These are phyloP conservation scores for Neolamprologus brichardi DNA, from an alignment of 2,113 vertebrate species.

Conservation along the genomic window DNA sequence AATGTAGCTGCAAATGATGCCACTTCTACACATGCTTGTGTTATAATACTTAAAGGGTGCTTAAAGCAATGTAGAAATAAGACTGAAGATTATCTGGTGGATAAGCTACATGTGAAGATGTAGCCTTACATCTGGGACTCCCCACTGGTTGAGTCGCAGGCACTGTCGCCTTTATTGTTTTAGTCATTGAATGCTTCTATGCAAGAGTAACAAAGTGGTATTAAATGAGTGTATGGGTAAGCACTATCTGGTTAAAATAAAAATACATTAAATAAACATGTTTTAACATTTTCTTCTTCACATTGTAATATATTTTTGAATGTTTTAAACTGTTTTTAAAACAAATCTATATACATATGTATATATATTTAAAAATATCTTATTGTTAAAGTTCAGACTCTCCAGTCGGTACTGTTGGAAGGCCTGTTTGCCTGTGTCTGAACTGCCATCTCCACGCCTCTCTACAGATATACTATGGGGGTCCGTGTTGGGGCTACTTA, in stretches of 20 bases:
- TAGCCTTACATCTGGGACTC: not conserved
- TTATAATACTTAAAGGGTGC: not conserved
- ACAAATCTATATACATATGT: not conserved
- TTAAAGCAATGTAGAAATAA: not conserved
- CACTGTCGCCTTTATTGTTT: not conserved
- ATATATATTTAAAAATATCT: not conserved
- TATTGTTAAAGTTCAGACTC: not conserved
- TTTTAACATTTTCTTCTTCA: not conserved
- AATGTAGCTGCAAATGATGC: not conserved
- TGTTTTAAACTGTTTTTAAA: not conserved
- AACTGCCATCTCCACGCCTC: not conserved
- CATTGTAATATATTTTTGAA: not conserved
- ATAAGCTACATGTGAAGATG: not conserved
- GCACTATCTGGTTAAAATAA: not conserved
- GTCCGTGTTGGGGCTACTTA: not conserved
- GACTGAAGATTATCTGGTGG: not conserved
- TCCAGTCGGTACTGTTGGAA: not conserved
- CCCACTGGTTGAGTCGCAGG: not conserved
- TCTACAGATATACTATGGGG: not conserved
- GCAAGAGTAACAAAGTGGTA: not conserved
- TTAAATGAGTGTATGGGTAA: not conserved
- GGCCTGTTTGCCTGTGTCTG: not conserved
- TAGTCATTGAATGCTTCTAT: not conserved
- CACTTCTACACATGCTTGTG: not conserved
- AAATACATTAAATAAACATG: not conserved